These are phyloP conservation scores for Erebia aethiops DNA, from an alignment of 2,888 invertebrate species.

Conservation along the genomic window DNA sequence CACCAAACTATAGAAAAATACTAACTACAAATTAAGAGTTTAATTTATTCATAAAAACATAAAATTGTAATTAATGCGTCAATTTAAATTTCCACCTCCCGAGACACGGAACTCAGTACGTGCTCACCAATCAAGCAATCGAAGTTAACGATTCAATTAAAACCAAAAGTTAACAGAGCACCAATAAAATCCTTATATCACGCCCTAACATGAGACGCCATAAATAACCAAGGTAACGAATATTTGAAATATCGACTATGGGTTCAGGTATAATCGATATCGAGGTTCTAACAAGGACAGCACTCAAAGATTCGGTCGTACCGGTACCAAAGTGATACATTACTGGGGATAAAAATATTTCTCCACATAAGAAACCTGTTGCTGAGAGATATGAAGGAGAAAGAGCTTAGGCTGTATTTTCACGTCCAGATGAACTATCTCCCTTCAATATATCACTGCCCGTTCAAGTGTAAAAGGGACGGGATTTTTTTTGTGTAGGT, in stretches of 20 bases:
- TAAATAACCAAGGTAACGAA: slow-evolving; percentile 58
- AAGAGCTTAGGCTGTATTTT: slow-evolving; percentile 44
- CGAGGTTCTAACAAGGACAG: slow-evolving; percentile 43
- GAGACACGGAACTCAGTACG: slow-evolving; percentile 33
- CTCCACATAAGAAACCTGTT: slow-evolving; percentile 71
- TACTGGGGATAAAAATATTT: slow-evolving; percentile 75
- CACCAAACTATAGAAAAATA: too few relatives aligned
- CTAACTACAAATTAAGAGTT: background rate
- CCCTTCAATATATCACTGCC: slow-evolving; percentile 22
- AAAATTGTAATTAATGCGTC: slow-evolving; percentile 21
- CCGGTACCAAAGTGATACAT: slow-evolving; percentile 67
- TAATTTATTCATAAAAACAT: background rate
- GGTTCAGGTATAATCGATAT: slow-evolving; percentile 48
- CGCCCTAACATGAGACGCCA: slow-evolving; percentile 55
- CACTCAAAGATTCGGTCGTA: slow-evolving; percentile 57
- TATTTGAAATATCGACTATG: slow-evolving; percentile 56
- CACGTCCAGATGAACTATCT: slow-evolving; percentile 36
- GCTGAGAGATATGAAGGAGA: slow-evolving; percentile 60
- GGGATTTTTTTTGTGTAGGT: slow-evolving; percentile 2
- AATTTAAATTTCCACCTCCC: slow-evolving; percentile 28
- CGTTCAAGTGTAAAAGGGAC: slow-evolving; percentile 25
- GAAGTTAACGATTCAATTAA: slow-evolving; percentile 65
- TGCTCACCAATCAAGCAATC: slow-evolving; percentile 50
- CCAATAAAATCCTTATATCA: slow-evolving; percentile 68
- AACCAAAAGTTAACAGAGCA: slow-evolving; percentile 50